phyloP scores from a whole-genome alignment of 1,140 invertebrate genomes.

The Platyura marginata region DNA sequence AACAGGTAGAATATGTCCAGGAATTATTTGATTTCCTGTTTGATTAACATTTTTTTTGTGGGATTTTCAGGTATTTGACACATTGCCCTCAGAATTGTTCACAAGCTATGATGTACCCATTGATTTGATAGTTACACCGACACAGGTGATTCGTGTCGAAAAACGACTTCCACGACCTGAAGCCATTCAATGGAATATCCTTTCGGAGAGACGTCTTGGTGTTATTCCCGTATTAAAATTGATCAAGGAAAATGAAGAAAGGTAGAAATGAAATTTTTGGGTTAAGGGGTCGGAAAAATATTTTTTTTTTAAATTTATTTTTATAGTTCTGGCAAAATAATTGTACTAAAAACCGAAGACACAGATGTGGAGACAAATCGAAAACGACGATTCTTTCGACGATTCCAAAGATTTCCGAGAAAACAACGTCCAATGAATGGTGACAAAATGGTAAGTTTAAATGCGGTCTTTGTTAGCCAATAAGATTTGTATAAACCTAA shows the following conservation, averaged over 20 bases:
- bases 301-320: too few relatives aligned
- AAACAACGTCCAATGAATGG: too few relatives aligned
- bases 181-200: conserved; percentile 57
- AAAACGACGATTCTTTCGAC: conserved; percentile 16
- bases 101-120: conserved; percentile 61
- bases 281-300: too few relatives aligned
- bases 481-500: too few relatives aligned
- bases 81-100: conserved; percentile 50
- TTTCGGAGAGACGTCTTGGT: conserved; percentile 48
- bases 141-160: conserved; percentile 40
- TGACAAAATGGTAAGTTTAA: too few relatives aligned
- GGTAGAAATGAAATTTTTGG: too few relatives aligned
- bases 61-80: conserved; percentile 47
- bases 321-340: too few relatives aligned
- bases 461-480: too few relatives aligned
- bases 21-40: too few relatives aligned
- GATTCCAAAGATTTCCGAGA: conserved; percentile 1
- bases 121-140: conserved; percentile 68
- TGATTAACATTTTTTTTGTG: too few relatives aligned
- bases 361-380: conserved; percentile 38
- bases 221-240: conserved; percentile 47
- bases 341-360: conserved; percentile 41
- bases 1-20: conserved; percentile 46
- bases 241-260: conserved; percentile 39
- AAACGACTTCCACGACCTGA: conserved; percentile 39